Evolutionary conservation across 2,888 invertebrate genomes (phyloP), one percentile per base, ranked within the genome.

Genomic region (Sisyra terminalis): DNA sequence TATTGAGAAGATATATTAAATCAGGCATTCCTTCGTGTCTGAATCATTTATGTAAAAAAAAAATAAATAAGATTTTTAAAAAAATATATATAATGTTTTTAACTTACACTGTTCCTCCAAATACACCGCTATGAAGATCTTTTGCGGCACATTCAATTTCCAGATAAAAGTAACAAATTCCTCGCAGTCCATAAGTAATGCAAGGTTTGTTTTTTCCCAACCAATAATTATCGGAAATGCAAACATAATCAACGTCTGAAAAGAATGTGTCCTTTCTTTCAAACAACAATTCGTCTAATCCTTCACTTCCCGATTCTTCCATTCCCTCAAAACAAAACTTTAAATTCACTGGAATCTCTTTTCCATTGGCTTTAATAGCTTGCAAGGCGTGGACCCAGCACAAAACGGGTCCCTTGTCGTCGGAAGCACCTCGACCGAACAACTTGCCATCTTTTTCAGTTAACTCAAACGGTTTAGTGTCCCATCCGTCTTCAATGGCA

Each of bases 211-310:
- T 81, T 47, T 83, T 93, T 2, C 97, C 96, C 45, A 98, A 65
- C 97, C 97, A 98, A 60, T 97, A 98, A 65, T 96, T 98, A 61
- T 98, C 97, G 15, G 94, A 94, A 57, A 98, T 96, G 60, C 96
- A 96, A 11, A 94, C 89, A 65, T 78, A 96, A 61, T 97, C 94
- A 0, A 90, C 81, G 56, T 75, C 73, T 42, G 76, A 69, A 29
- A 96, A 71, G 61, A 92, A 94, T 17, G 73, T 74, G 50, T 84
- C 78, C 56, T 83, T 82, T 50, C 72, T 67, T 1, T 70, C 59
- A 50, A 67, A 65, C 0, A 98, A 68, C 8, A 94, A 65, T 1
- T 83, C 85, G 59, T 94, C 92, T 16, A 98, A 67, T n/a, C 97
- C 97, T 57, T 86, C 85, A 46, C 94, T 96, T 5, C 96, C 96